A percentile compares a stretch with the other conserved stretches of the same genome.
Evolutionary conservation across 2,888 invertebrate species (phyloP).

Genomic region (Bellardia bayeri): DNA sequence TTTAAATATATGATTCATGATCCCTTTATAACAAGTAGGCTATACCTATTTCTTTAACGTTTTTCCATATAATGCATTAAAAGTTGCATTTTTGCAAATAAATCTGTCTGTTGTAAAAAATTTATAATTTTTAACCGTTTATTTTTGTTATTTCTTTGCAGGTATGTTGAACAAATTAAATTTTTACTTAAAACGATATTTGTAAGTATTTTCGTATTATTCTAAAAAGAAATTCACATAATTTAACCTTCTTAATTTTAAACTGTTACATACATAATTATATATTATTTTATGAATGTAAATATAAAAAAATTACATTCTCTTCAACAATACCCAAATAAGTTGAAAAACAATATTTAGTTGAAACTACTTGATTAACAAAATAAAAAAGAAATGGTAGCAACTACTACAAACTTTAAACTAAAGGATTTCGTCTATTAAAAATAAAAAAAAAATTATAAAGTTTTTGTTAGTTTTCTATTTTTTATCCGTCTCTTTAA

Average conservation of each 20-base stretch:
- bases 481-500: not conserved
- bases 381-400: no score
- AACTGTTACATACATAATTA: not conserved
- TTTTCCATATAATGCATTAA: no score
- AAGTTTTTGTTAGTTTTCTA: not conserved
- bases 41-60: no score
- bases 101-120: not conserved
- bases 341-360: not conserved
- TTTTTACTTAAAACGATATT: not conserved
- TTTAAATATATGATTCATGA: no score
- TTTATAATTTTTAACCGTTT: not conserved
- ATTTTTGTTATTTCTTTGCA: constrained; percentile 17
- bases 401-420: not conserved
- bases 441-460: not conserved
- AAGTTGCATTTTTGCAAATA: no score
- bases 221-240: not conserved
- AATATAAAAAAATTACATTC: no score
- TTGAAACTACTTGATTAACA: not conserved
- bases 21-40: no score
- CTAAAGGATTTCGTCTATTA: constrained; percentile 10
- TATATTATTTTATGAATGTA: not conserved
- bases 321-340: not conserved
- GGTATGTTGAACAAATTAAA: constrained; percentile 26
- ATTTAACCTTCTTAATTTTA: no score
- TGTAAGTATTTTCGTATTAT: constrained; percentile 2